Evolutionary conservation across 2,888 invertebrate genomes (phyloP), one percentile per base, ranked within the genome.

Genomic region (Cephalotes varians): DNA sequence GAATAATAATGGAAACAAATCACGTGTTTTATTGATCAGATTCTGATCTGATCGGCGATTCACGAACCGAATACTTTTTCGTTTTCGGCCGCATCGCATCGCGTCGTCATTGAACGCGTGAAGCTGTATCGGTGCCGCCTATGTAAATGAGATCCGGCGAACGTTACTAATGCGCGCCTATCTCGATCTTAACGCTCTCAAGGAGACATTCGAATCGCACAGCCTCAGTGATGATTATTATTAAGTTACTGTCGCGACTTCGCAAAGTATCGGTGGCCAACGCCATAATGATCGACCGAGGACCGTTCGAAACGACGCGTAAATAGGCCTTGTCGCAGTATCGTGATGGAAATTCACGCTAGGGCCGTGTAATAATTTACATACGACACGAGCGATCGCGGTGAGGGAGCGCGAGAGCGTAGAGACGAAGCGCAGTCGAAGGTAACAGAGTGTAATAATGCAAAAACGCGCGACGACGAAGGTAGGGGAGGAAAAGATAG

Each of bases 401-500:
- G 44, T 2, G 58, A 37, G 21, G 37, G 2, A 18, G 54, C 25
- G 25, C 18, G 37, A 44, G 25, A 56, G 37, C 28, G 12, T 28
- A 15, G 56, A 37, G 67, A 67, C 58, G 56, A 56, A 81, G 34
- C 37, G 65, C 60, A 44, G 31, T 62, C 40, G 62, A 44, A 81
- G 80, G 56, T 54, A 64, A 69, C 47, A 15, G 40, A 54, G 51
- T 84, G 86, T 81, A 86, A 87, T 88, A 84, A 88, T 76, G 81
- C 65, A 80, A 81, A 81, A 83, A 71, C 60, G 84, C 58, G 83
- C 72, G 49, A 81, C 12, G 83, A 81, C 31, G 73, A 44, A 74
- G 60, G 9, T 1, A 49, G 54, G 25, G 1, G 10, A 58, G 49
- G 37, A 54, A 62, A 44, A 40, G 76, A 77, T 79, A 85, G 83